These are phyloP conservation scores for Pinctada fucata DNA, from an alignment of 2,888 invertebrate genomes.

Conservation along the genomic window DNA sequence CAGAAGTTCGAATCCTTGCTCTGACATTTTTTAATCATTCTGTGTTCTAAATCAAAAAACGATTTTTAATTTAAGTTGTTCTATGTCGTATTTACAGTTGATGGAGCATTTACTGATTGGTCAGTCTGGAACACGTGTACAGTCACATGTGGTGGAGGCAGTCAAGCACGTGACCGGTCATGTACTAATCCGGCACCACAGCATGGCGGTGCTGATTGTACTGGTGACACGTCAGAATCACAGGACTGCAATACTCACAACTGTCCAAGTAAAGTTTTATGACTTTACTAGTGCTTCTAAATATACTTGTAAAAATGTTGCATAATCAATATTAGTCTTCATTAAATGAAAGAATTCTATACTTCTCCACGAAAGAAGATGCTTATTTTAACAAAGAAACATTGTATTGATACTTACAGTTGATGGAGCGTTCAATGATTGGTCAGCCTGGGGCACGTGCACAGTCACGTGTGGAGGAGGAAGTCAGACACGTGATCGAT, in stretches of 20 bases:
- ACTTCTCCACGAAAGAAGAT: too few species aligned
- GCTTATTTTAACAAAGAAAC: too few species aligned
- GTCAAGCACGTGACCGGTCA: slow-evolving; percentile 40
- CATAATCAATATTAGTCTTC: too few species aligned
- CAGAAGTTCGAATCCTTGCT: too few species aligned
- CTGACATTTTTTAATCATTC: too few species aligned
- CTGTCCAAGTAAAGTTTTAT: slow-evolving; percentile 60
- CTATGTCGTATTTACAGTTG: slow-evolving; percentile 50
- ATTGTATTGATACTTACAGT: not conserved
- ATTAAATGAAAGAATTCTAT: too few species aligned
- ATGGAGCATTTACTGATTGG: slow-evolving; percentile 61
- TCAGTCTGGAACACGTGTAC: slow-evolving; percentile 59
- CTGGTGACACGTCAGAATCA: slow-evolving; percentile 43
- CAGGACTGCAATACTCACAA: slow-evolving; percentile 59
- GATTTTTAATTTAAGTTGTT: not conserved
- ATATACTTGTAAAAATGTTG: too few species aligned
- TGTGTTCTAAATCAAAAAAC: too few species aligned
- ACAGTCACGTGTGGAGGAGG: slow-evolving; percentile 7
- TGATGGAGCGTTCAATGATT: not conserved
- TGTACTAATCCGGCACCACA: slow-evolving; percentile 50
- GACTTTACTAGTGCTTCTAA: too few species aligned
- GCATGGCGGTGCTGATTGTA: slow-evolving; percentile 60
- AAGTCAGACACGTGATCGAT: not conserved
- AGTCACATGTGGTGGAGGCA: slow-evolving; percentile 63
- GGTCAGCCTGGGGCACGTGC: slow-evolving; percentile 10